Base-by-base conservation (phyloP, 2,888 invertebrate species). In the Caenorhabditis japonica region DNA sequence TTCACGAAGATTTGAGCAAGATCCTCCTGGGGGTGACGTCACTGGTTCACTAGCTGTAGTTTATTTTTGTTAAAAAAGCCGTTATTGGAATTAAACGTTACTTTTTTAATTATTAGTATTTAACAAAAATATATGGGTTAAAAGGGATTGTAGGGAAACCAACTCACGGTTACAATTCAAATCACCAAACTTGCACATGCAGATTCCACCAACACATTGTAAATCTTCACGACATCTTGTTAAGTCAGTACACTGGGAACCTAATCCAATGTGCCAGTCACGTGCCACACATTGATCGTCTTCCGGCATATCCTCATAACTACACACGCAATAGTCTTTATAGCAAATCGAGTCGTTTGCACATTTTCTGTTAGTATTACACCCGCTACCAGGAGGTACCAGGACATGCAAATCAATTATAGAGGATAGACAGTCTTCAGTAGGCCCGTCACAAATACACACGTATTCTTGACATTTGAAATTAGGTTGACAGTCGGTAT, bases 1-100 rank as follows among this genome's bases (percentile, higher is more conserved):
- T 62, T 82, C 78, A 58, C 86, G 80, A 13, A 74, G 79, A 8
- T 76, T 81, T 4, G 82, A 77, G 69, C 87, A 87, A 15, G 80
- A 79, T 33, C 85, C 86, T 17, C 87, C 87, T 8, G 87, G 87
- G 27, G 85, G 85, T 2, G 85, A 83, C 13, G 79, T 79, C 17
- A 82, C 79, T 36, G 76, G 76, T 41, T 83, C 82, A 38, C 77
- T 83, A 2, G 79, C 83, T 84, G 52, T n/a, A n/a, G n/a, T n/a
- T n/a, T n/a, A n/a, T n/a, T n/a, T n/a, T n/a, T n/a, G n/a, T n/a
- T n/a, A n/a, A n/a, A n/a, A 44, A 56, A 27, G 12, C 27, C n/a
- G 15, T 21, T 23, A 58, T n/a, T n/a, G n/a, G n/a, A n/a, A n/a
- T n/a, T n/a, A n/a, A n/a, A n/a, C n/a, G n/a, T n/a, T n/a, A n/a